phyloP scores from a whole-genome alignment of 2,888 invertebrate species.

The Campopleginae sp. region DNA sequence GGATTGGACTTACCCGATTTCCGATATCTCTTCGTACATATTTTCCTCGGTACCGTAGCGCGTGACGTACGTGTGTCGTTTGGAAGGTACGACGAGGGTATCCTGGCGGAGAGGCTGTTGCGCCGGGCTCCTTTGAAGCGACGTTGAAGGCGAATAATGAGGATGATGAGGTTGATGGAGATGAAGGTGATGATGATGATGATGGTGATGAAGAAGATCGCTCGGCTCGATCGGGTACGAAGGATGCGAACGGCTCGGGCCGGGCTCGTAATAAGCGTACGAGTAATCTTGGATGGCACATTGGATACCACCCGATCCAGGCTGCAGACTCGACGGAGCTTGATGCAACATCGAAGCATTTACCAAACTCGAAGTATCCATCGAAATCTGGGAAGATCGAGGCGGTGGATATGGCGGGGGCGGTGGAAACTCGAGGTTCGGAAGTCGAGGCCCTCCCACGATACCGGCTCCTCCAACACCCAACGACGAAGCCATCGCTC shows the following conservation, averaged over 20 bases:
- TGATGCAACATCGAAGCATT: constrained; percentile 73
- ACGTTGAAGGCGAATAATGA: constrained; percentile 78
- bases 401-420: constrained; percentile 90
- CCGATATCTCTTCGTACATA: constrained; percentile 92
- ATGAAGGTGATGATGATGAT: constrained; percentile 79
- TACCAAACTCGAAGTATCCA: constrained; percentile 70
- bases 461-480: constrained; percentile 76
- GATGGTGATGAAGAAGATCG: constrained; percentile 75
- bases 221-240: constrained; percentile 87
- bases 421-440: constrained; percentile 89
- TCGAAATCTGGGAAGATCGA: constrained; percentile 72
- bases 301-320: constrained; percentile 34
- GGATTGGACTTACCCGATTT: constrained; percentile 84
- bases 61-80: constrained; percentile 90
- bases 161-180: constrained; percentile 79
- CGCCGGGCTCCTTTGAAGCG: constrained; percentile 83
- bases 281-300: constrained; percentile 88
- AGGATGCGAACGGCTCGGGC: constrained; percentile 87
- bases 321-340: constrained; percentile 78
- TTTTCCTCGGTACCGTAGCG: constrained; percentile 94
- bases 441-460: constrained; percentile 76
- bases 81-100: constrained; percentile 70
- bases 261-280: constrained; percentile 93
- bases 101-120: constrained; percentile 69
- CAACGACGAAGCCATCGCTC: constrained; percentile 78